phyloP scores from a whole-genome alignment of 2,797 vertebrate species.

The Toxotes lorentzi region DNA sequence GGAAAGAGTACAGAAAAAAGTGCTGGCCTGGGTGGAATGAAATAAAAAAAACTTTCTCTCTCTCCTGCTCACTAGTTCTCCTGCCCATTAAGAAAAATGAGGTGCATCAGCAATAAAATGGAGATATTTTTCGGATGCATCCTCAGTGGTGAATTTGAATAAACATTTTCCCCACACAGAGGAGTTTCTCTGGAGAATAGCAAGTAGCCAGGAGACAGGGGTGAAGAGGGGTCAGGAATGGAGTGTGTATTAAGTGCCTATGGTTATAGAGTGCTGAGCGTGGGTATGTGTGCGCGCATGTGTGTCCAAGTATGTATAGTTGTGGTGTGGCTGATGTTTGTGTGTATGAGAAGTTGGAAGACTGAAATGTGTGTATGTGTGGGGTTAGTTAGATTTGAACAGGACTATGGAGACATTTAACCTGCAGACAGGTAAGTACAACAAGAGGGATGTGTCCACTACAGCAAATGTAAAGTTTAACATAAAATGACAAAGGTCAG shows the following conservation, averaged over 20 bases:
- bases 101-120: slow-evolving; percentile 86
- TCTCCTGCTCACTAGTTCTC: slow-evolving; percentile 75
- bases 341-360: slow-evolving; percentile 10
- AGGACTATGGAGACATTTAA: slow-evolving; percentile 9
- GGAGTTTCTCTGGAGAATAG: slow-evolving; percentile 75
- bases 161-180: slow-evolving; percentile 72
- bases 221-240: slow-evolving; percentile 72
- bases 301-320: slow-evolving; percentile 17
- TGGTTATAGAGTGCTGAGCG: slow-evolving; percentile 49
- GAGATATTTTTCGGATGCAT: slow-evolving; percentile 77
- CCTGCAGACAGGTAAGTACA: slow-evolving; percentile 2
- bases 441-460: background rate
- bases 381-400: slow-evolving; percentile 12
- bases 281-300: slow-evolving; percentile 37
- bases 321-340: slow-evolving; percentile 2
- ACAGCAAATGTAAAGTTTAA: background rate
- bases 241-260: slow-evolving; percentile 56
- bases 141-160: slow-evolving; percentile 81
- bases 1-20: slow-evolving; percentile 87
- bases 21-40: slow-evolving; percentile 82
- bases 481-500: slow-evolving; percentile 3
- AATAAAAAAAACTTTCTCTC: slow-evolving; percentile 59
- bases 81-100: slow-evolving; percentile 86
- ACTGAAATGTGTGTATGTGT: slow-evolving; percentile 12
- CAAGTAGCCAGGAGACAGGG: slow-evolving; percentile 73